phyloP scores from a whole-genome alignment of 2,113 vertebrate genomes.

The Esox niger region DNA sequence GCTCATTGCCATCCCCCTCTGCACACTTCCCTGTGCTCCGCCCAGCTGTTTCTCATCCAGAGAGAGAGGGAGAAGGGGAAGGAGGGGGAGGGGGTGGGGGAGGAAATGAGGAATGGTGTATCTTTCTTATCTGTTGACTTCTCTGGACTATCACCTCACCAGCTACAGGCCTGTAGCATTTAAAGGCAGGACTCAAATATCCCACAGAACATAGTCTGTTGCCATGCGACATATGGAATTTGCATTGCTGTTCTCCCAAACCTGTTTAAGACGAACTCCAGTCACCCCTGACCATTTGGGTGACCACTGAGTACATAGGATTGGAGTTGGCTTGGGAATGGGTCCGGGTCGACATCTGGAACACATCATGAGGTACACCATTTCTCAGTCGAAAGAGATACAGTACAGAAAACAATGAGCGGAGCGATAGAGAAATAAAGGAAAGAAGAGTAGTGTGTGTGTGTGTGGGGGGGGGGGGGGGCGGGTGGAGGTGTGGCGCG shows the following conservation, averaged over 20 bases:
- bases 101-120: not conserved
- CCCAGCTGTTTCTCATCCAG: conserved; percentile 60
- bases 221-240: not conserved
- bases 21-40: conserved; percentile 15
- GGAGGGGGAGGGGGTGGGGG: not conserved
- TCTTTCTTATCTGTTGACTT: not conserved
- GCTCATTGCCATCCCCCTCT: not conserved
- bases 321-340: conserved; percentile 17
- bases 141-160: not conserved
- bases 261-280: conserved; percentile 22
- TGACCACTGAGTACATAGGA: conserved; percentile 32
- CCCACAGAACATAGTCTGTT: not conserved
- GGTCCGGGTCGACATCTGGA: conserved; percentile 67
- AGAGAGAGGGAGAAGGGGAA: conserved; percentile 11
- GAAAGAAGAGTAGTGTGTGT: conserved; percentile 29
- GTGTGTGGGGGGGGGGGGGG: conserved; percentile 13
- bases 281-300: conserved; percentile 38
- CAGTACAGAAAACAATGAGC: conserved; percentile 15
- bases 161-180: not conserved
- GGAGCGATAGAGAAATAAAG: conserved; percentile 1
- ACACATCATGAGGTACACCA: conserved; percentile 58
- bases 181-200: not conserved
- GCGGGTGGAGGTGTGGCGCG: too few species aligned
- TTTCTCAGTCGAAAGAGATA: conserved; percentile 45
- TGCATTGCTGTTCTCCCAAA: conserved; percentile 22